Evolutionary conservation across 2,113 vertebrate species (phyloP), one percentile per base, ranked within the genome.

Genomic region (Cavia porcellus): DNA sequence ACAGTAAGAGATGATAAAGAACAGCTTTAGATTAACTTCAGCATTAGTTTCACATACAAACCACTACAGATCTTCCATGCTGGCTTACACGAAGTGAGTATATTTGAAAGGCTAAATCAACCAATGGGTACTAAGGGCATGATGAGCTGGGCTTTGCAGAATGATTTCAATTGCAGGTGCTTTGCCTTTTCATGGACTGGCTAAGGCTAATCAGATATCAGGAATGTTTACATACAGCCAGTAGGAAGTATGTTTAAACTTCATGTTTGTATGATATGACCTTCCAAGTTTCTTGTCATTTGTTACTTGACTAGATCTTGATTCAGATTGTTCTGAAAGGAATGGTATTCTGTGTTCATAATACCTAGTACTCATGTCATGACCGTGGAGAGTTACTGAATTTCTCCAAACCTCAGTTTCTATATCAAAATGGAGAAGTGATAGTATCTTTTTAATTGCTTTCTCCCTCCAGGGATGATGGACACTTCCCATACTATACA

Each of bases 1-100:
- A 66, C 70, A 89, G 74, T 86, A 52, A 57, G 82, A 82, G 86
- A 88, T 61, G 62, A 89, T 79, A 61, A 93, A 96, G 77, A 70
- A 79, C 38, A 61, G 32, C 55, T 90, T 92, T 55, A 92, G 24
- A 77, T 88, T 20, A 85, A 28, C 45, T 61, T 81, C 19, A 50
- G 5, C 38, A 9, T 59, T 88, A 25, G 68, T 55, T 88, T 74
- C 35, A 81, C 32, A 52, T 61, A 47, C 28, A 90, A 45, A 77
- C 66, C 20, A 55, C 42, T 42, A 17, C 32, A n/a, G 52, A 86
- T 88, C 45, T 30, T 52, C 64, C 64, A 42, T 57, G 28, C 70
- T 20, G 15, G 20, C 52, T 90, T 92, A 81, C 17, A 75, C 20
- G 70, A 70, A 89, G n/a, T 45, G 68, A 77, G 32, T 84, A 22